Base-by-base conservation (phyloP, 2,113 vertebrate species). In the Myiagra hebetior region DNA sequence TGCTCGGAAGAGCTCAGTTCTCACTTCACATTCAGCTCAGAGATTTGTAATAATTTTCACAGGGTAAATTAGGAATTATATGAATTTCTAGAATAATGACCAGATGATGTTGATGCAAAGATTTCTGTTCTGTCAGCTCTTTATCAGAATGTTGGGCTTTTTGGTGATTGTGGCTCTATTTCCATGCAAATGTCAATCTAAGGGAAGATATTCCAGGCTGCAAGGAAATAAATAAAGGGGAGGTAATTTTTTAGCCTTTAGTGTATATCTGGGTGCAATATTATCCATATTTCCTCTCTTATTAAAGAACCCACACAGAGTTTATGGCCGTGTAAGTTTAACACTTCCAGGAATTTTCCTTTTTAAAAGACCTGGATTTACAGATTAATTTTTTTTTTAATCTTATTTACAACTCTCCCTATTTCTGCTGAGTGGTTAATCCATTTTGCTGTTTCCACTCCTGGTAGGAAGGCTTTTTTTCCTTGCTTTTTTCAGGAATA, bases 341-440 rank as follows among this genome's bases (percentile, higher is more conserved):
- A 69, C 18, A 24, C 55, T 85, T 79, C 41, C 81, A 62, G 57
- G 59, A 30, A 18, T 73, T 82, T 85, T 65, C 41, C n/a, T 79
- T 60, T 75, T 39, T 6, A n/a, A 31, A 60, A 70, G 35, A 50
- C 49, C 31, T 42, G 62, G 8, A 30, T 85, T 78, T 72, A 49
- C 44, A 0, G 0, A 26, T n/a, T 22, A 3, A 6, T 57, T 55
- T 37, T 19, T 52, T 52, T 52, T 27, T 27, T 10, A 30, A 52
- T 42, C 26, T 47, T 67, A 12, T 67, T 94, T 50, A 6, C 42
- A 46, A 2, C 49, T 78, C 26, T 33, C 33, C 39, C 13, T 28
- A 0, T 72, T 64, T 93, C 44, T 76, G 23, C 16, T 15, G 79
- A 8, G 30, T 35, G 30, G 35, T 55, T 44, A 82, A 85, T 84